Evolutionary conservation across 2,113 vertebrate genomes (phyloP), one percentile per base, ranked within the genome.

Genomic region (Melanocharis versteri): DNA sequence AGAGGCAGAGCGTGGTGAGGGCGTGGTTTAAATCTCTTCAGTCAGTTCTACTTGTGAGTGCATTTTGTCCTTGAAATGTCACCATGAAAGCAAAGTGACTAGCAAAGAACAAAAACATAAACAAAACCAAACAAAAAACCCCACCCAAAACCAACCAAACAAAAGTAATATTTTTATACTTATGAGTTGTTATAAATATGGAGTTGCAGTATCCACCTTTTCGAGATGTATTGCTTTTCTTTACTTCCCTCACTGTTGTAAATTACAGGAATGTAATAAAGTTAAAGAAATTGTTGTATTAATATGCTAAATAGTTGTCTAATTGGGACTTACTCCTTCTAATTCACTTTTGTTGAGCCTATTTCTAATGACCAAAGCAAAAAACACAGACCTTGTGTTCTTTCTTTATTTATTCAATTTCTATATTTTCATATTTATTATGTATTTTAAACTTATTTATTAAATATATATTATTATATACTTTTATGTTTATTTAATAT

Each of bases 211-310:
- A 60, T 27, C 13, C 6, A n/a, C 11, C 12, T 77, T 92, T 69
- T 69, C 5, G 9, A 82, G 33, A 92, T 40, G 5, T 19, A 10
- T 30, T 77, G 5, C 10, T 92, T 85, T 93, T 42, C 33, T 89
- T 11, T 62, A 81, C 10, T 70, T 92, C 28, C 5, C 85, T 48
- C 28, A 66, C 35, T 76, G n/a, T 28, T 94, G 40, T 48, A 77
- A 87, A 96, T 87, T 96, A 71, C 87, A 93, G 21, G n/a, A 87
- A 65, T 54, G 33, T 62, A 90, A 92, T 83, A 61, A n/a, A 65
- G 86, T 44, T 90, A 31, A 86, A 94, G 56, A 65, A 72, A 64
- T 71, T 83, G 47, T 93, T 90, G 16, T 5, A 78, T 62, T 85
- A 10, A 47, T 91, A 66, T 73, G 62, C 58, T 96, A 50, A 91